These are phyloP conservation scores for Synodontis membranacea DNA, from an alignment of 2,113 vertebrate genomes.

Conservation along the genomic window DNA sequence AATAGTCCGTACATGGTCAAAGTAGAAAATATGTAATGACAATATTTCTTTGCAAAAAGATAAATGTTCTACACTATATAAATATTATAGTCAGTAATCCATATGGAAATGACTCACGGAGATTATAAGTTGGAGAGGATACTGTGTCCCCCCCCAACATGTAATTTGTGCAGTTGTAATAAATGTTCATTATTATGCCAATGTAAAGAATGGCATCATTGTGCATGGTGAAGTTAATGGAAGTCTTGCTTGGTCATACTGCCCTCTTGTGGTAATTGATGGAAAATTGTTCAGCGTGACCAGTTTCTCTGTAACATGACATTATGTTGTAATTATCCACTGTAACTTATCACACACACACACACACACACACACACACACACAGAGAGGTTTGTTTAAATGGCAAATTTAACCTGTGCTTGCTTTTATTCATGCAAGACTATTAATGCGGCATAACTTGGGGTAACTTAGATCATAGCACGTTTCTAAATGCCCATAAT, in stretches of 20 bases:
- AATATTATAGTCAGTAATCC: not conserved
- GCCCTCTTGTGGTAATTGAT: conserved; percentile 32
- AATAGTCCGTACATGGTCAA: not conserved
- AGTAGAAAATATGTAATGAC: not conserved
- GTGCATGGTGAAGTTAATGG: not conserved
- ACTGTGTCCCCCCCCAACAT: not conserved
- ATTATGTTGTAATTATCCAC: not conserved
- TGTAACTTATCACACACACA: not conserved
- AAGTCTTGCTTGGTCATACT: conserved; percentile 17
- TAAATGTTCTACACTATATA: not conserved
- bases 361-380: not conserved
- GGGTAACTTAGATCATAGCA: not conserved
- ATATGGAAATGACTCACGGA: not conserved
- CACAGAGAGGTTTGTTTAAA: not conserved
- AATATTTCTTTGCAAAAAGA: not conserved
- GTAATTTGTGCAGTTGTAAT: not conserved
- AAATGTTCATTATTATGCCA: not conserved
- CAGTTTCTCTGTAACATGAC: not conserved
- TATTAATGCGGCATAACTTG: not conserved
- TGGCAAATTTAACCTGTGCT: not conserved
- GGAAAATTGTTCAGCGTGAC: too few species aligned
- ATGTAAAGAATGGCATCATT: not conserved
- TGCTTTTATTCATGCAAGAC: not conserved
- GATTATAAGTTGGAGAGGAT: not conserved
- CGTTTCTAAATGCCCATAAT: not conserved